Evolutionary conservation across 2,797 vertebrate species (phyloP).

Genomic region (Cuniculus paca): DNA sequence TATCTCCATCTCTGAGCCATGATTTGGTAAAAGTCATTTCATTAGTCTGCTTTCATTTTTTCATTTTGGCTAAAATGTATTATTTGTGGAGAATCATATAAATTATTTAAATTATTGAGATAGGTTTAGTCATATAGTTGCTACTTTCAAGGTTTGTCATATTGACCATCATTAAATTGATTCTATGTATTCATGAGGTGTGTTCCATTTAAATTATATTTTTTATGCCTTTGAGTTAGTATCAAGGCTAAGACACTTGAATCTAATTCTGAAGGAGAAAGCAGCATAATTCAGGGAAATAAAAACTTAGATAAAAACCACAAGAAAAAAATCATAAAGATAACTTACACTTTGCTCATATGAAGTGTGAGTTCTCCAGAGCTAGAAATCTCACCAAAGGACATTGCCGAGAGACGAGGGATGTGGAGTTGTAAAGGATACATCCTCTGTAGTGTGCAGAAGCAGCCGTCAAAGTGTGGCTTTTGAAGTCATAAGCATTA

Average conservation of each 20-base stretch:
- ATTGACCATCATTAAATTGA: background rate
- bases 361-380: background rate
- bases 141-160: background rate
- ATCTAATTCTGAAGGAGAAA: background rate
- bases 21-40: constrained; percentile 8
- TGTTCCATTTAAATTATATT: background rate
- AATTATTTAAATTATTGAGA: background rate
- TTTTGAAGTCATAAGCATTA: background rate
- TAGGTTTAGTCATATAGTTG: background rate
- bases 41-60: background rate
- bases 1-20: background rate
- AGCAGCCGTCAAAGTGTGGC: background rate
- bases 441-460: background rate
- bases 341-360: background rate
- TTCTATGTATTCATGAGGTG: background rate
- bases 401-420: background rate
- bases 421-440: background rate
- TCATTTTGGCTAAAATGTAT: background rate
- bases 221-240: background rate
- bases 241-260: background rate
- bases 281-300: background rate
- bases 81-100: background rate
- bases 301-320: background rate
- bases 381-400: background rate
- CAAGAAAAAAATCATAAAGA: background rate